Evolutionary conservation across 2,797 vertebrate species (phyloP), one percentile per base, ranked within the genome.

Genomic region (Silurus aristotelis): DNA sequence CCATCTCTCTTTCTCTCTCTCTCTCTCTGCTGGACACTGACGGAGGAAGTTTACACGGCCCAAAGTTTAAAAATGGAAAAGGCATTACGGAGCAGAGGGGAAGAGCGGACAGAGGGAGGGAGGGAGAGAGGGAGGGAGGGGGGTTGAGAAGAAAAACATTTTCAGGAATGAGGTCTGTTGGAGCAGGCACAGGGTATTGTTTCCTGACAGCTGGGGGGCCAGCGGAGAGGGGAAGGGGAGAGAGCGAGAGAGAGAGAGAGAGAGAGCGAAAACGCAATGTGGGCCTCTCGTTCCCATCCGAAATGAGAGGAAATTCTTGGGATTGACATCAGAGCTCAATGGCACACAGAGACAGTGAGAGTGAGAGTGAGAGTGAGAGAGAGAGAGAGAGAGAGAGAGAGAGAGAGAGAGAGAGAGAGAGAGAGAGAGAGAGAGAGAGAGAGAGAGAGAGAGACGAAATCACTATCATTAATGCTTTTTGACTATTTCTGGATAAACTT

Each of bases 61-160:
- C 89, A 76, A 90, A 91, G 94, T 82, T 95, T 95, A 95, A 95
- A 96, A 96, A 95, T 96, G 95, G 95, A 95, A 95, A 95, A 96
- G 92, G 94, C 94, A 95, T 95, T 95, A 95, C 91, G 91, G 91
- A 90, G 91, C 91, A 89, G 90, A 91, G 91, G 89, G 87, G 75
- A 91, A 89, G 87, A 87, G 90, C 87, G 55, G 80, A 68, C 73
- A 56, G 79, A 68, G 85, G 63, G 66, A 48, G 66, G 71, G 85
- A 68, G 66, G 48, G 66, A 76, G 48, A n/a, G 82, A 79, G 22
- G 75, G 79, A 66, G 88, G 87, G 89, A 90, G 89, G 88, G 87
- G 87, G 85, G 73, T 7, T 52, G 31, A 60, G 46, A 85, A 92
- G 93, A 94, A 95, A 94, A 94, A 93, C 91, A 93, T 93, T 94